Conservation (phyloP, 2,888 invertebrate species). For the Stenotaenia linearis region DNA sequence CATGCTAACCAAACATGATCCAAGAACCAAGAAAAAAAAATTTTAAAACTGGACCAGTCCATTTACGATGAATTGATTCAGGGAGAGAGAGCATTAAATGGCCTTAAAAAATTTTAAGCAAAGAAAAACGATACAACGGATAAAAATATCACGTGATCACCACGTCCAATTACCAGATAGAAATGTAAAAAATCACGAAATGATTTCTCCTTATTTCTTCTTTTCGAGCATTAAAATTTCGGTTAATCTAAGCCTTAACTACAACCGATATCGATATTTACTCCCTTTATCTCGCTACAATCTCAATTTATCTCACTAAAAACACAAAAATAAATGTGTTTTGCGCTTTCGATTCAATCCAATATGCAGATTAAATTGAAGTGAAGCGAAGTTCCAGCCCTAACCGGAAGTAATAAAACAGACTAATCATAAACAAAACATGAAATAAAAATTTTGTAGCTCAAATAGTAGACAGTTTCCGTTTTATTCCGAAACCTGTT, state of each 20-base stretch:
- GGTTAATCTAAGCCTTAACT: background rate
- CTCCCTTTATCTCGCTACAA: background rate
- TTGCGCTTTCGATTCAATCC: background rate
- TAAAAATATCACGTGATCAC: background rate
- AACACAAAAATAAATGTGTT: background rate
- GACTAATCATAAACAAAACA: background rate
- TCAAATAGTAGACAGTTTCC: too few relatives aligned
- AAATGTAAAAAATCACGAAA: too few relatives aligned
- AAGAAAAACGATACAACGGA: background rate
- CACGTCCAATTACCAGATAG: too few relatives aligned
- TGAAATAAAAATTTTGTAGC: too few relatives aligned
- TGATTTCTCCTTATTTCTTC: too few relatives aligned
- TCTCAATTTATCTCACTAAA: background rate
- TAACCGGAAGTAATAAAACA: background rate
- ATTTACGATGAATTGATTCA: background rate
- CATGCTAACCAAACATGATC: constrained; percentile 30
- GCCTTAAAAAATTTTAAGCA: background rate
- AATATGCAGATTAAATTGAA: background rate
- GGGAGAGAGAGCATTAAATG: background rate
- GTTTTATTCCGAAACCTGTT: too few relatives aligned
- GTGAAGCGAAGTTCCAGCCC: background rate
- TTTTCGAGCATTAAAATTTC: too few relatives aligned
- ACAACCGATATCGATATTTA: background rate
- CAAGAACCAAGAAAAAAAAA: constrained; percentile 12
- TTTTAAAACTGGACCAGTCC: background rate